Conservation (phyloP, 2,797 vertebrate genomes). For the Hephaestus fuliginosus region DNA sequence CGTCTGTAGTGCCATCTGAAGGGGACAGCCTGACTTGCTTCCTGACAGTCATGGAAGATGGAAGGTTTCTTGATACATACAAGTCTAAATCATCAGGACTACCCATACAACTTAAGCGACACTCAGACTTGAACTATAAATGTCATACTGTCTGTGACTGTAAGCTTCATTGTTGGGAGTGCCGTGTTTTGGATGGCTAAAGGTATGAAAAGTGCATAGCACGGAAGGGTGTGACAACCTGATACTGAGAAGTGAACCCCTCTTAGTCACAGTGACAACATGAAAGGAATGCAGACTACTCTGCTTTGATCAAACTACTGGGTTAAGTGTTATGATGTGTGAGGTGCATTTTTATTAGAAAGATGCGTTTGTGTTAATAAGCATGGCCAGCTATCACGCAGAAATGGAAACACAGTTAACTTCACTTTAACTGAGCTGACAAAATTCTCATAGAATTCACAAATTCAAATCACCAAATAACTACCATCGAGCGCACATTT, state of each 20-base stretch:
- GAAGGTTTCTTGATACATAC: background rate
- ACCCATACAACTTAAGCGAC: background rate
- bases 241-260: constrained; percentile 42
- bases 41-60: background rate
- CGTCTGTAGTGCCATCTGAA: background rate
- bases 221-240: constrained; percentile 65
- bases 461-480: background rate
- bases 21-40: too few relatives aligned
- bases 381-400: background rate
- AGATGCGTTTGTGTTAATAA: background rate
- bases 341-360: background rate
- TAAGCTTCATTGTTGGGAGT: constrained; percentile 59
- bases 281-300: constrained; percentile 61
- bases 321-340: background rate
- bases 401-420: background rate
- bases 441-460: background rate
- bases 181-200: constrained; percentile 28
- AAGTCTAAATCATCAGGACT: background rate
- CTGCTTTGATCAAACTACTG: background rate
- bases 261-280: constrained; percentile 21
- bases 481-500: background rate
- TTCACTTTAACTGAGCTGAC: background rate
- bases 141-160: background rate
- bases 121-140: constrained; percentile 11
- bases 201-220: constrained; percentile 74